Conservation (phyloP, 2,113 vertebrate genomes). For the western clawed frog (Xenopus tropicalis) region UCB_Xtro_10.0 CM004444.2:136172501-136173000, state of each 20-base stretch:
- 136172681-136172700: conserved; percentile 74
- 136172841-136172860: conserved; percentile 27
- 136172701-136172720: conserved; percentile 44
- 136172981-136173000: not conserved
- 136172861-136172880: conserved; percentile 27
- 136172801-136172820: conserved; percentile 39
- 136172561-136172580: conserved; percentile 55
- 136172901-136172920: conserved; percentile 2
- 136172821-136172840: conserved; percentile 17
- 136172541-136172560: conserved; percentile 34
- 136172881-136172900: conserved; percentile 16
- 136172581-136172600: conserved; percentile 86
- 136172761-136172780: conserved; percentile 42
- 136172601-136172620: conserved; percentile 80
- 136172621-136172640: conserved; percentile 81
- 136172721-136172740: conserved; percentile 46
- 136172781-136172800: conserved; percentile 43
- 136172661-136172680: conserved; percentile 72
- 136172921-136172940: not conserved
- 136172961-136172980: not conserved
- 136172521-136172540: too few species aligned
- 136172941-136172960: not conserved
- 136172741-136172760: conserved; percentile 45
- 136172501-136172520: conserved; percentile 14
- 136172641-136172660: conserved; percentile 76